These are phyloP conservation scores for Eucriotettix oculatus DNA, from an alignment of 2,888 invertebrate genomes.

Conservation along the genomic window DNA sequence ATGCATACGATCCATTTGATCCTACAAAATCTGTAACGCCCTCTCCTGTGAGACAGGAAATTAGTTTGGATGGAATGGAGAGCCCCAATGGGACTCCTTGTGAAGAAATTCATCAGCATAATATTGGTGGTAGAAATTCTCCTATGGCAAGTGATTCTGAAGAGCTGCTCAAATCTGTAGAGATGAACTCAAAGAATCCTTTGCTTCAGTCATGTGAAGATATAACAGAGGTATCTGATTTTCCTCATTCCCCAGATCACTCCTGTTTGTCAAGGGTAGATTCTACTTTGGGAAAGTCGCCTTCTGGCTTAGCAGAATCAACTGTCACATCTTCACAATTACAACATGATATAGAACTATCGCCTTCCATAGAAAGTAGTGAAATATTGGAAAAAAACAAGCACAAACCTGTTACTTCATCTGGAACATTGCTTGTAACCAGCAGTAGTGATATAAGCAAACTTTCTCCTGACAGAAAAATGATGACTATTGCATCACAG, in stretches of 20 bases:
- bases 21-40: constrained; percentile 68
- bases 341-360: constrained; percentile 1
- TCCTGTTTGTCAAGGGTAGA: constrained; percentile 2
- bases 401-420: neutral
- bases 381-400: too few species aligned
- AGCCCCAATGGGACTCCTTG: constrained; percentile 4
- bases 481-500: constrained; percentile 5
- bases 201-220: constrained; percentile 1
- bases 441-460: neutral
- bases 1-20: constrained; percentile 82
- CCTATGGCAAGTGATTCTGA: constrained; percentile 4
- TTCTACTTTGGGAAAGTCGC: constrained; percentile 1
- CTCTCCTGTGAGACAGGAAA: constrained; percentile 30
- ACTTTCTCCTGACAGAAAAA: constrained; percentile 5
- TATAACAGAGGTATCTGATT: constrained; percentile 1
- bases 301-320: constrained; percentile 3
- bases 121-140: constrained; percentile 1
- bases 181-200: constrained; percentile 2
- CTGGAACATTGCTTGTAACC: neutral
- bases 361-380: neutral
- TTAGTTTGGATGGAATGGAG: constrained; percentile 20
- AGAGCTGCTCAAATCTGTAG: neutral
- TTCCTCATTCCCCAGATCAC: constrained; percentile 4
- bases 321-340: constrained; percentile 1
- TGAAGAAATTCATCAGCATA: constrained; percentile 1